Evolutionary conservation across 1,140 invertebrate species (phyloP), one percentile per base, ranked within the genome.

Genomic region (Calosoma granatense): DNA sequence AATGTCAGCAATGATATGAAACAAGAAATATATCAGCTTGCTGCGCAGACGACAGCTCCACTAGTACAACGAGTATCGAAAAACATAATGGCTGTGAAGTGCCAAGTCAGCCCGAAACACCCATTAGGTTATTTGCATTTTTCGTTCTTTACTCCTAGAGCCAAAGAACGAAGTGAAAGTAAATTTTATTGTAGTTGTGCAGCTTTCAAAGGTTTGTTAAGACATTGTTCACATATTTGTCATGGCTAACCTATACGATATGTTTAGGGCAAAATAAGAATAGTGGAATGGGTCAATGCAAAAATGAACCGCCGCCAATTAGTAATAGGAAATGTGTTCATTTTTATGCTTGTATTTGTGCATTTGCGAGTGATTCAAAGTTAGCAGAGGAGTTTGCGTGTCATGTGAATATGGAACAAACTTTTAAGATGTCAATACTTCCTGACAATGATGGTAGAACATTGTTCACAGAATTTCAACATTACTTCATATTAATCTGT

Each of bases 61-160:
- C 68, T 89, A 12, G 85, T 91, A 9, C 87, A 91, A 68, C 77
- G 86, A 64, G 81, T 90, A 20, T 86, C 86, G 1, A 86, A 86
- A 70, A 81, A 81, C 61, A 83, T 86, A 26, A 86, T 90, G 82
- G 87, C 82, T 39, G 85, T 90, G 0, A 87, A 85, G 68, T 88
- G 86, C 68, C 82, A 85, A 69, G 74, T 78, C 14, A 81, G 79
- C 56, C 74, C 79, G 1, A 83, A 84, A 63, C 81, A 88, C 67
- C 85, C 85, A 6, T 71, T 90, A 17, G 87, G 87, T 4, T 88
- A 87, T 67, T 71, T 90, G 23, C 87, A 90, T 71, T 83, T 87
- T 70, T 78, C 79, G 14, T 82, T 87, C 65, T 80, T 79, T 67
- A 74, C 74, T 36, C 71, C 66, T 20, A 79, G 78, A 69, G 74